phyloP scores from a whole-genome alignment of 1,140 invertebrate species.

The Sinella curviseta region DNA sequence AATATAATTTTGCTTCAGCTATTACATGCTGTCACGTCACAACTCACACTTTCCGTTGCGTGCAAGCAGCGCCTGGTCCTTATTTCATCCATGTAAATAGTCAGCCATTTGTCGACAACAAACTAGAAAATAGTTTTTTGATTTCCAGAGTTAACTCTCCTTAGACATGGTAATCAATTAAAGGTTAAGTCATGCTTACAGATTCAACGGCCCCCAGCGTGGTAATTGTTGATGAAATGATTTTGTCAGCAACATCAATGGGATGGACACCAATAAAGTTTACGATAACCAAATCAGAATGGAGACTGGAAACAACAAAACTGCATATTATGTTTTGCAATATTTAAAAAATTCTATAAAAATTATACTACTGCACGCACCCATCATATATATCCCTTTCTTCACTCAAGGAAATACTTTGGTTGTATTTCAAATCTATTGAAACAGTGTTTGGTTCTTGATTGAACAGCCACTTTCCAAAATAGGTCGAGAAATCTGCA shows the following conservation, averaged over 20 bases:
- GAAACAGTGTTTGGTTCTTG: not conserved
- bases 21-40: no score
- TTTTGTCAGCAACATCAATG: not conserved
- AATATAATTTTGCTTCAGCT: no score
- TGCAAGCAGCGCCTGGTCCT: not conserved
- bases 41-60: not conserved
- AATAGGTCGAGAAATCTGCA: not conserved
- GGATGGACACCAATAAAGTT: constrained; percentile 9
- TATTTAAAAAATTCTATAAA: no score
- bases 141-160: not conserved
- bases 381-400: not conserved
- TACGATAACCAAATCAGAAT: not conserved
- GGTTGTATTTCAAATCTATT: not conserved
- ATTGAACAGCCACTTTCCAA: not conserved
- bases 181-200: not conserved
- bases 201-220: not conserved
- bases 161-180: not conserved
- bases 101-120: not conserved
- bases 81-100: not conserved
- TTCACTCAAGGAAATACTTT: not conserved
- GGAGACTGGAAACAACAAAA: not conserved
- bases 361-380: no score
- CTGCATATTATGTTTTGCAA: no score
- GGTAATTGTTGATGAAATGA: not conserved
- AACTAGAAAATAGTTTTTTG: not conserved